Base-by-base conservation (phyloP, 2,797 vertebrate genomes). In the Takifugu rubripes region DNA sequence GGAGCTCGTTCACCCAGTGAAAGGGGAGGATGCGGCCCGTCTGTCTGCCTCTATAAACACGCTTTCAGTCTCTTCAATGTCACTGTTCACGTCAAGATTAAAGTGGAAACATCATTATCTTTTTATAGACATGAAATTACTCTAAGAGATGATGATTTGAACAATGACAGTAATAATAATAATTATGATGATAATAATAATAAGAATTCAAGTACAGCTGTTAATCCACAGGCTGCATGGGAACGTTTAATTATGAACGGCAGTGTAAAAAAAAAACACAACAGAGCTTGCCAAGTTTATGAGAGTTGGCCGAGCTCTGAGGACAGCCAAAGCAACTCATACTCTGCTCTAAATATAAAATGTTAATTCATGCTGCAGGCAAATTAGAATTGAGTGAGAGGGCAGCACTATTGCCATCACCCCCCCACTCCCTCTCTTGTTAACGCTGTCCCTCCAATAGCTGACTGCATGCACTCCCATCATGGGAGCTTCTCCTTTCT, bases 321-420 rank as follows among this genome's bases (percentile, higher is more conserved):
- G 88, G 81, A 67, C 75, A 84, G 80, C 75, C 78, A 64, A 76
- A 82, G 68, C 65, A 63, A 76, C 78, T 86, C 79, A 72, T 77
- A 82, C 82, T 88, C 79, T 81, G 75, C 82, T 84, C 80, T 73
- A 78, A 89, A 89, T 85, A 78, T 82, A 74, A 90, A 91, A 91
- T 90, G 88, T 89, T 91, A 90, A 91, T 91, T 89, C 84, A 69
- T 66, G 84, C 89, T 82, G 78, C 77, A 67, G 89, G 88, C 79
- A 56, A 79, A 79, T 71, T 75, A 77, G 75, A 75, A 84, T 82
- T 85, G 84, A 80, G 77, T 43, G 70, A 87, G 78, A 86, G 78
- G 81, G 77, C 70, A 56, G 65, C 75, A 27, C 45, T 77, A 78
- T 75, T 65, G 64, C 77, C 70, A 73, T 77, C 51, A 54, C 73